Evolutionary conservation across 2,888 invertebrate genomes (phyloP), one percentile per base, ranked within the genome.

Genomic region (Acanthopleura granulata): DNA sequence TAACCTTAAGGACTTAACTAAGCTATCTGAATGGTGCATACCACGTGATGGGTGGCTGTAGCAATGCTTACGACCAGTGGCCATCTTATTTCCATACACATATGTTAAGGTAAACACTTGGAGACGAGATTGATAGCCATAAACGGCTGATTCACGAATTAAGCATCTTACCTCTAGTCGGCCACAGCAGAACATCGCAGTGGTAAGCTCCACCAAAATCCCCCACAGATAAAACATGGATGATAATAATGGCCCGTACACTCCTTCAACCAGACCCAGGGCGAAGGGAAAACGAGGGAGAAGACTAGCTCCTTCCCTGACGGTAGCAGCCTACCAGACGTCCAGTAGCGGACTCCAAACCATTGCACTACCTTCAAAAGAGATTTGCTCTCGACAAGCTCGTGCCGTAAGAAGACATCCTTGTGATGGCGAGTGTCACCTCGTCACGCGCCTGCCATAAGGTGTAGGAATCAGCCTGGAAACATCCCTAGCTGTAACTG

Each of bases 141-240:
- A 40, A 40, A 40, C 9, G 9, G 3, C 40, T 40, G 40, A 40
- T 40, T 40, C 3, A 40, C 40, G 9, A 40, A 40, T 40, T 3
- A 9, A 40, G 9, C 18, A 22, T 12, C 77, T 78, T 74, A 80
- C 80, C 80, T 78, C 74, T 49, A 75, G 74, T 74, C 77, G 72
- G 49, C 80, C 80, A 76, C 80, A 80, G 74, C 80, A 80, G 73
- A 80, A 77, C 80, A 80, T 80, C 57, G 74, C 80, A 73, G 73
- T 78, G 51, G 40, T 66, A 66, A 27, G 16, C 66, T 66, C 66
- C 66, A 66, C 66, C 22, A 66, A 25, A 16, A 27, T 66, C 16
- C 16, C 66, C 66, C 66, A 66, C 66, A 66, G 16, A 27, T 27
- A 22, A 66, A 66, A 16, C 66, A 66, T 66, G 12, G 66, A 66